Base-by-base conservation (phyloP, 2,113 vertebrate genomes). In the Pedetes capensis region DNA sequence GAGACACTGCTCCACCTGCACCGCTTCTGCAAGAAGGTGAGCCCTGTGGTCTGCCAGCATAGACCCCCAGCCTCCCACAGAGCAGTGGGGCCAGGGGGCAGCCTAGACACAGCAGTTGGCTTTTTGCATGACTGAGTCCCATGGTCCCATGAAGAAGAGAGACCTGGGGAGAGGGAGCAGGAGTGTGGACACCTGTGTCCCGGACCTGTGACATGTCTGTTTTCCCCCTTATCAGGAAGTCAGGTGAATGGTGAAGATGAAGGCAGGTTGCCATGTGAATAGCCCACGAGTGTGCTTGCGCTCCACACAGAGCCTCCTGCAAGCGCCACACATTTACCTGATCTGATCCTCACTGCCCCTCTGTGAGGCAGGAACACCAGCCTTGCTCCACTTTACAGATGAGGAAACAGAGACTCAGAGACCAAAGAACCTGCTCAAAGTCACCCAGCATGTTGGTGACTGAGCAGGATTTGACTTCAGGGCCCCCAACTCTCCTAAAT, bases 1-100 rank as follows among this genome's bases (percentile, higher is more conserved):
- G 98, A 99, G 18, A 98, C 98, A 0, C 97, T 98, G 79, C 95
- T 96, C 17, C 97, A 98, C 29, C 97, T 99, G 0, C 49, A 98
- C 82, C 51, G 2, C 53, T 99, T 99, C 97, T 99, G 98, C 98
- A 97, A 98, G 89, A 98, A 99, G 99, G 99, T 99, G 96, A 84
- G 98, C 90, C 75, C 25, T 0, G 0, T 0, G 16, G 22, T 14
- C 37, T 2, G 1, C 37, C 39, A 0, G 18, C 34, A 3, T 0
- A 11, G 34, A 39, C 39, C 39, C 27, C 16, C 8, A 1, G 23
- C 51, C 0, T 0, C 20, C 5, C 0, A 16, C 47, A 2, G 23
- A 2, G 23, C 0, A n/a, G 10, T 10, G 5, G 61, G 3, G 57
- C 27, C 12, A 12, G 6, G 49, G 2, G 27, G 13, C 4, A 1